These are phyloP conservation scores for Drosophila bifasciata DNA, from an alignment of 1,140 invertebrate genomes.

Conservation along the genomic window DNA sequence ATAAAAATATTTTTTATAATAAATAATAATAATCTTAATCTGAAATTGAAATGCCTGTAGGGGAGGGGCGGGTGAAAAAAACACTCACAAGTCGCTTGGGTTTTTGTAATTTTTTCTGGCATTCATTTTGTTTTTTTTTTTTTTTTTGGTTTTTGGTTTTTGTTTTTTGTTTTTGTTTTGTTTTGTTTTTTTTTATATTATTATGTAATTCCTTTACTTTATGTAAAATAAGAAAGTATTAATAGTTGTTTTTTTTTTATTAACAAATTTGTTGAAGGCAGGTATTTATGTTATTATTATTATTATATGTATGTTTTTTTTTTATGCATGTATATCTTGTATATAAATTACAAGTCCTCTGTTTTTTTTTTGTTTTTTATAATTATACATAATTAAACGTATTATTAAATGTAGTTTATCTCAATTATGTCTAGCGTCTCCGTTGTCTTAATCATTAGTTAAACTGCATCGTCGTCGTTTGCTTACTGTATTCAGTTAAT, in stretches of 20 bases:
- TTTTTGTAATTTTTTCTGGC: conserved; percentile 57
- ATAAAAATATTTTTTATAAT: too few species aligned
- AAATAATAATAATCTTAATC: too few species aligned
- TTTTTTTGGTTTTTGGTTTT: conserved; percentile 47
- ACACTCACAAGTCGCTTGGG: conserved; percentile 1
- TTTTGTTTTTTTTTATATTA: conserved; percentile 43
- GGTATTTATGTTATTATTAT: conserved; percentile 81
- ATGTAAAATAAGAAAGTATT: conserved; percentile 81
- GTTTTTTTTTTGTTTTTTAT: too few species aligned
- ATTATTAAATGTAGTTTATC: conserved; percentile 64
- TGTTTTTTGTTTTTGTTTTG: conserved; percentile 48
- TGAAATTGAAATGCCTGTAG: too few species aligned
- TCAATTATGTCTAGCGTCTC: conserved; percentile 68
- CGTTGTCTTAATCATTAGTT: conserved; percentile 64
- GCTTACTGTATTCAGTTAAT: conserved; percentile 70
- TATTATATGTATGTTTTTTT: conserved; percentile 72
- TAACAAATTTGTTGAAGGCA: conserved; percentile 81
- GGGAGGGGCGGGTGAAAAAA: too few species aligned
- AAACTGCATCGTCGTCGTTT: conserved; percentile 67
- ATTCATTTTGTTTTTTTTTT: conserved; percentile 41
- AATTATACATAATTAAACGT: conserved; percentile 58
- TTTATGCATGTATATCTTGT: conserved; percentile 69
- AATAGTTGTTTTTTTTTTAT: conserved; percentile 76
- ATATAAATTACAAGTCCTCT: conserved; percentile 78
- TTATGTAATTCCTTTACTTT: conserved; percentile 81